Evolutionary conservation across 2,113 vertebrate genomes (phyloP).

Genomic region (Diadophis punctatus): DNA sequence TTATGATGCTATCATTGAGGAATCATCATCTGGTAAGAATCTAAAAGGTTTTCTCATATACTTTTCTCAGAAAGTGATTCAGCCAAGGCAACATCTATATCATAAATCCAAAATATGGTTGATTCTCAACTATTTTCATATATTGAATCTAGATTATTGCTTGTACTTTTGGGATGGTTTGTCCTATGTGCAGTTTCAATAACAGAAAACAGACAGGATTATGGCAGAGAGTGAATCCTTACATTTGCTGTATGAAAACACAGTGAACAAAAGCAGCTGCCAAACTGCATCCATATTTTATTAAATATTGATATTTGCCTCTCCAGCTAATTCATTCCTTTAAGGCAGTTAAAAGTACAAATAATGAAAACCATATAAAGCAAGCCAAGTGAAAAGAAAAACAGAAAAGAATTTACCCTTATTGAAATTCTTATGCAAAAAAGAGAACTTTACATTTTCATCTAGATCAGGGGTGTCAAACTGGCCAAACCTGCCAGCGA

Average conservation of each 20-base stretch:
- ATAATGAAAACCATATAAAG: background rate
- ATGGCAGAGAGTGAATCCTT: background rate
- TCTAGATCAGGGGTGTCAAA: background rate
- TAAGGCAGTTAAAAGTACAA: background rate
- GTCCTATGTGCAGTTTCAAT: background rate
- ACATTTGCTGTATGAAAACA: background rate
- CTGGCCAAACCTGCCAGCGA: too few species aligned
- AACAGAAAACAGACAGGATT: background rate
- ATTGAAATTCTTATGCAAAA: background rate
- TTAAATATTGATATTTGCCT: background rate
- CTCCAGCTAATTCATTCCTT: background rate
- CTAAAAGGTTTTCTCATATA: constrained; percentile 54
- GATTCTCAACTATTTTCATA: background rate
- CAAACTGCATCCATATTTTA: background rate
- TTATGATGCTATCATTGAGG: constrained; percentile 30
- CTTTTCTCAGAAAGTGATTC: constrained; percentile 57
- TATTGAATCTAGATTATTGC: background rate
- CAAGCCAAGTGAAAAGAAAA: background rate
- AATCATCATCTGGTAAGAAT: constrained; percentile 35
- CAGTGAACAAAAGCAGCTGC: background rate
- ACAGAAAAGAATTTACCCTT: background rate
- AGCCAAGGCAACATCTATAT: constrained; percentile 29
- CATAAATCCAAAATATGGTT: background rate
- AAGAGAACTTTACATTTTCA: background rate
- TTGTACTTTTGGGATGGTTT: background rate